Base-by-base conservation (phyloP, 2,113 vertebrate genomes). In the Saccopteryx bilineata region DNA sequence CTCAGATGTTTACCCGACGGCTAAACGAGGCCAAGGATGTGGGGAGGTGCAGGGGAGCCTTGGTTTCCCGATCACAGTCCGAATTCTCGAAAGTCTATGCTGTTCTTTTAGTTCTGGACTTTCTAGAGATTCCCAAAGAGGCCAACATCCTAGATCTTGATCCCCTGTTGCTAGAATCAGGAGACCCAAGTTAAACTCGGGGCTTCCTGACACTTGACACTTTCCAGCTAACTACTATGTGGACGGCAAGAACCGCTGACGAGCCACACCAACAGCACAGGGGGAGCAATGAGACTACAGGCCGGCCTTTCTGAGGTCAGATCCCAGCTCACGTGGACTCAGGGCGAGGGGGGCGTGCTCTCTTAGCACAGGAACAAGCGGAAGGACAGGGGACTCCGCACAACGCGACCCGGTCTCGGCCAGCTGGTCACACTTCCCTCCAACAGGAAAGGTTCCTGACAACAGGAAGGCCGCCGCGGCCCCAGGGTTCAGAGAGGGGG, bases 341-440 rank as follows among this genome's bases (percentile, higher is more conserved):
- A 4, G 23, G 7, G 7, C 65, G 14, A 11, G 33, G n/a, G 28
- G 46, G 65, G 33, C 31, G 7, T 24, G 10, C 14, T 68, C 18
- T 13, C 0, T 33, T 13, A 61, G 26, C 39, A 24, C 3, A 4
- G 5, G 9, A 7, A 3, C 7, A 12, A 9, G 28, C 3, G 26
- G n/a, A 28, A 31, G 31, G 56, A 56, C 50, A 19, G 15, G 28
- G n/a, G 31, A 48, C 0, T 7, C 21, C 14, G 12, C 9, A 21
- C 11, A 9, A 13, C 28, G 6, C 4, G 10, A 46, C 60, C 26
- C 56, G 28, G 18, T n/a, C 52, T 94, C 60, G 17, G 15, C 33
- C 33, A 48, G 61, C 60, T 54, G 39, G 28, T 9, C 60, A 31
- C 3, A 15, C 39, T 39, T 15, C 24, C 33, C n/a, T 33, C 48